Evolutionary conservation across 1,140 invertebrate species (phyloP).

Genomic region (Cydia strobilella): DNA sequence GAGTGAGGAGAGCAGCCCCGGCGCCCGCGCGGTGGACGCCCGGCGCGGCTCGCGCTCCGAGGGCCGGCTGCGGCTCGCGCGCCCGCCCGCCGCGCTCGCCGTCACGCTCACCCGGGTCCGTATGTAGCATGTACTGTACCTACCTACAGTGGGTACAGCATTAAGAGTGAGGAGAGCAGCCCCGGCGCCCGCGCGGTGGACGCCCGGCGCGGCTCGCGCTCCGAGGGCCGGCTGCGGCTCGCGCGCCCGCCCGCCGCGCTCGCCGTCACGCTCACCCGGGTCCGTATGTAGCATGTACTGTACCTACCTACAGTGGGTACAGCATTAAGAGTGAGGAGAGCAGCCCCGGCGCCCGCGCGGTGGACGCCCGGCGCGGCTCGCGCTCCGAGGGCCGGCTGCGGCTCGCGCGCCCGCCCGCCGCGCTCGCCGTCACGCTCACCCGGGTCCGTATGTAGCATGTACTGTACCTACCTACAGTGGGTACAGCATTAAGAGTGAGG

Average conservation of each 20-base stretch:
- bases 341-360: constrained; percentile 64
- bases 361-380: constrained; percentile 57
- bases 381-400: constrained; percentile 54
- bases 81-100: constrained; percentile 59
- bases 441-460: constrained; percentile 26
- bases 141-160: no score
- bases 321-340: no score
- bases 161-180: constrained; percentile 85
- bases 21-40: constrained; percentile 60
- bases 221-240: constrained; percentile 56
- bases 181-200: constrained; percentile 60
- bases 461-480: no score
- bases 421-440: constrained; percentile 58
- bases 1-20: constrained; percentile 82
- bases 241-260: constrained; percentile 55
- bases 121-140: not conserved
- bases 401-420: constrained; percentile 57
- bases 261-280: constrained; percentile 58
- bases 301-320: no score
- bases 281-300: not conserved
- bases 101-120: constrained; percentile 51
- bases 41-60: constrained; percentile 52
- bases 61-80: constrained; percentile 56
- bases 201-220: constrained; percentile 53
- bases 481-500: no score